Evolutionary conservation across 2,797 vertebrate species (phyloP).

Genomic region (Pseudochirops corinnae): DNA sequence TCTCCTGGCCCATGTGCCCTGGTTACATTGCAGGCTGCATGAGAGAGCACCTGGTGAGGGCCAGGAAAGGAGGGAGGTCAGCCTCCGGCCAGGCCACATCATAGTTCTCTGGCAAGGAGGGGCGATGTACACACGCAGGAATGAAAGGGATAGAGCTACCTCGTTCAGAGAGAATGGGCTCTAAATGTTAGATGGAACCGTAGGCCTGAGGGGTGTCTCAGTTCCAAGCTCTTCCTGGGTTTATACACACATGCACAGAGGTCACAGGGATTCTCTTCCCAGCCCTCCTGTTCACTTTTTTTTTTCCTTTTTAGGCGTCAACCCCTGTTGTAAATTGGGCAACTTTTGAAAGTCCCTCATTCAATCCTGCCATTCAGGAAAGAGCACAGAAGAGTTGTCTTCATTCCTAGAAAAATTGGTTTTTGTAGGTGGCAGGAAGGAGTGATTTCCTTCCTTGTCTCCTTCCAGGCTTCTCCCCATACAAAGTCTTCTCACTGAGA

Average conservation of each 20-base stretch:
- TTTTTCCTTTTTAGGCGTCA: not conserved
- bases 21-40: slow-evolving; percentile 12
- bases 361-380: not conserved
- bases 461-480: not conserved
- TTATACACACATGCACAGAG: not conserved
- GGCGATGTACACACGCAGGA: not conserved
- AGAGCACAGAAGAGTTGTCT: not conserved
- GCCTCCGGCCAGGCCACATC: not conserved
- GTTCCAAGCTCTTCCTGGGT: not conserved
- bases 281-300: not conserved
- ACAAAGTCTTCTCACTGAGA: not conserved
- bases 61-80: slow-evolving; percentile 22
- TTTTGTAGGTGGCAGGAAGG: not conserved
- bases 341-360: not conserved
- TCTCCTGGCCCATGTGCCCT: slow-evolving; percentile 17
- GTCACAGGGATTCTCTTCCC: not conserved
- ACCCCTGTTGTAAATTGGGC: not conserved
- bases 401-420: not conserved
- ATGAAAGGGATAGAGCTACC: not conserved
- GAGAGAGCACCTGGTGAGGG: not conserved
- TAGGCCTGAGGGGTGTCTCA: not conserved
- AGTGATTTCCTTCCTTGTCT: not conserved
- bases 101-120: not conserved
- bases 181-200: not conserved
- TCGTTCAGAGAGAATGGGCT: not conserved